A percentile compares a stretch with the other conserved stretches of the same genome.
Evolutionary conservation across 2,113 vertebrate species (phyloP).

Genomic region (Dipodomys merriami): DNA sequence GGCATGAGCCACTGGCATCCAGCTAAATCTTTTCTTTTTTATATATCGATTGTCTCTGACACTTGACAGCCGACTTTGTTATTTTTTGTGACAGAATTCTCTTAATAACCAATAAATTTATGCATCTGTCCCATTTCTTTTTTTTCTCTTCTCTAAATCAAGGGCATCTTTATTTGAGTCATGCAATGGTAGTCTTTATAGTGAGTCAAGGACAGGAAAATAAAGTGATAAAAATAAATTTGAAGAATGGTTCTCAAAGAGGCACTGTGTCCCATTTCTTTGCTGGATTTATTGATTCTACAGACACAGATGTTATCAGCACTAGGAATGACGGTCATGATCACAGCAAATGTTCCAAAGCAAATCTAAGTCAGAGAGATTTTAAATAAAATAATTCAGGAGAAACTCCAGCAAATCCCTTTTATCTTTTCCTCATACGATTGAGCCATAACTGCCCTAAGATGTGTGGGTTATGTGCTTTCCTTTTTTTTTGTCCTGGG

Average conservation of each 20-base stretch:
- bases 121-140: neutral
- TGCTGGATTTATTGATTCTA: slow-evolving; percentile 4
- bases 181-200: too few relatives aligned
- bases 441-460: neutral
- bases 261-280: neutral
- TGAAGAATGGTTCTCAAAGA: too few relatives aligned
- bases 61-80: too few relatives aligned
- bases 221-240: too few relatives aligned
- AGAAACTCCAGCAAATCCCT: neutral
- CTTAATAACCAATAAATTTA: neutral
- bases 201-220: too few relatives aligned
- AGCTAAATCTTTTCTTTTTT: neutral
- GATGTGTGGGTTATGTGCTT: neutral
- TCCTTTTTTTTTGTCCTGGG: neutral
- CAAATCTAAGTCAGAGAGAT: neutral
- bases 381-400: slow-evolving; percentile 17
- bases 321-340: neutral
- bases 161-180: too few relatives aligned
- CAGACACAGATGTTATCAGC: neutral
- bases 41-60: neutral
- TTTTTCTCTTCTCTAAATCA: too few relatives aligned
- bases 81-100: neutral
- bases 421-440: neutral
- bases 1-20: too few relatives aligned
- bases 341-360: neutral